Base-by-base conservation (phyloP, 2,888 invertebrate genomes). In the Molanna angustata region DNA sequence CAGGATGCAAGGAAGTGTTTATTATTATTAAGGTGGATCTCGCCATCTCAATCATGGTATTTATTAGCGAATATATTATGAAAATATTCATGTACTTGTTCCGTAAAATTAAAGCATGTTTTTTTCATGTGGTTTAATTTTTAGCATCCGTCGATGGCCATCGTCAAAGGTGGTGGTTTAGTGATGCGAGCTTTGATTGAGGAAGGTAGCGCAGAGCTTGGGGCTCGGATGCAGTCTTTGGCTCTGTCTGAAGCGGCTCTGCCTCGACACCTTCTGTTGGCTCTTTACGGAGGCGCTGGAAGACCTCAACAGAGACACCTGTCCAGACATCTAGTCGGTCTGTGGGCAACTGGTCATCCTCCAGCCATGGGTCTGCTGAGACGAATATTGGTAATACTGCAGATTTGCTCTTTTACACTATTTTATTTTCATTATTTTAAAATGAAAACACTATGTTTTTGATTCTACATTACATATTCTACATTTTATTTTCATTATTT, bases 131-230 rank as follows among this genome's bases (percentile, higher is more conserved):
- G 11, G 11, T 27, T 3, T 40, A 40, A 17, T 40, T 52, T 49
- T 37, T 76, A 93, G 86, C 96, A 97, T 78, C 95, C 95, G 1
- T 98, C 97, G 2, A 82, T 97, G 80, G 97, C 99, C 1, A 94
- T 99, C 58, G 94, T 99, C 1, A 98, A 99, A 74, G 98, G 98
- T 32, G 98, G 98, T 0, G 98, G 99, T 0, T 76, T 99, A 48
- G 92, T 99, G 42, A 91, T 98, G 87, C 85, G 97, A 58, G 98
- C 99, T 16, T 83, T 99, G 20, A 96, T 99, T 49, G 99, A 99
- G 73, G 99, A 99, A 72, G 97, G 97, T 2, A 90, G 91, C 61
- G 81, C 86, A n/a, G 88, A 88, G 63, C 89, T 95, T 11, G 94
- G 96, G 0, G 83, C 88, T 21, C 86, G 90, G 65, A 97, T 98